phyloP scores from a whole-genome alignment of 2,113 vertebrate species.

The zebrafish (Danio rerio) region GRCz12tu NC_133198.1:21020501-21021000 shows the following conservation, averaged over 20 bases:
- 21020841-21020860: neutral
- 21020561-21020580: constrained; percentile 29
- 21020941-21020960: constrained; percentile 45
- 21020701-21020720: neutral
- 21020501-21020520: constrained; percentile 21
- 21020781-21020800: neutral
- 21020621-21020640: constrained; percentile 12
- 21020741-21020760: neutral
- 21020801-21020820: neutral
- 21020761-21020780: neutral
- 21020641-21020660: constrained; percentile 40
- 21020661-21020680: constrained; percentile 25
- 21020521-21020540: constrained; percentile 32
- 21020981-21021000: constrained; percentile 38
- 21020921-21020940: constrained; percentile 32
- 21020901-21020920: constrained; percentile 20
- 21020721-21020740: constrained; percentile 23
- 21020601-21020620: constrained; percentile 20
- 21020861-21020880: neutral
- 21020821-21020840: constrained; percentile 5
- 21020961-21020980: constrained; percentile 9
- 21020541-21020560: constrained; percentile 18
- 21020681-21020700: constrained; percentile 21
- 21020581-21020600: constrained; percentile 23
- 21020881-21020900: constrained; percentile 3